phyloP scores from a whole-genome alignment of 2,888 invertebrate species.

The Cactoblastis cactorum region DNA sequence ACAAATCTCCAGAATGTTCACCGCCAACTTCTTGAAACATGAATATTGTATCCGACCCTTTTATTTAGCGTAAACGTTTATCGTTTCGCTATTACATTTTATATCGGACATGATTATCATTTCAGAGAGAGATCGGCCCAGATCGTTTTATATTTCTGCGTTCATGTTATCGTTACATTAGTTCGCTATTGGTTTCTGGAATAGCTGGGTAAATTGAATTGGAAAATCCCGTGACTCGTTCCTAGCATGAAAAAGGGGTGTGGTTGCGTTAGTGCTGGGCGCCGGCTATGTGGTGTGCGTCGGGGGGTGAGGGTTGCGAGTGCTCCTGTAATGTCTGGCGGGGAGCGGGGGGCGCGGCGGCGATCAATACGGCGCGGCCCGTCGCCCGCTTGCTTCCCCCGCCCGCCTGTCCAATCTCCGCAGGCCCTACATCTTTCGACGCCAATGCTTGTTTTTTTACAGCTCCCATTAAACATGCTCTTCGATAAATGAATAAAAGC shows the following conservation, averaged over 20 bases:
- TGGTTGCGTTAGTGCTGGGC: slow-evolving; percentile 63
- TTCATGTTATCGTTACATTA: slow-evolving; percentile 27
- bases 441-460: slow-evolving; percentile 75
- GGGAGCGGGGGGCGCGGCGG: slow-evolving; percentile 34
- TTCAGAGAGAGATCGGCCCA: background rate
- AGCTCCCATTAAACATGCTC: slow-evolving; percentile 70
- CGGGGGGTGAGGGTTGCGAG: slow-evolving; percentile 53
- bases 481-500: slow-evolving; percentile 72
- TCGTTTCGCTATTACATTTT: slow-evolving; percentile 1
- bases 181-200: slow-evolving; percentile 35
- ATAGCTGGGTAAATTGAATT: slow-evolving; percentile 66
- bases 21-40: slow-evolving; percentile 33
- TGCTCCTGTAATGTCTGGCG: slow-evolving; percentile 66
- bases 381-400: slow-evolving; percentile 44
- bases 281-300: slow-evolving; percentile 47
- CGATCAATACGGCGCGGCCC: slow-evolving; percentile 65
- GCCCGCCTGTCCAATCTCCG: slow-evolving; percentile 66
- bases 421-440: slow-evolving; percentile 76
- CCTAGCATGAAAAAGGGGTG: slow-evolving; percentile 70
- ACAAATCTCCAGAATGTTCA: slow-evolving; percentile 36
- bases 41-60: slow-evolving; percentile 14
- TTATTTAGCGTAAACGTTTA: slow-evolving; percentile 10
- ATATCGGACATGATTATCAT: slow-evolving; percentile 7
- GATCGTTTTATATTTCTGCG: slow-evolving; percentile 13
- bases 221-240: slow-evolving; percentile 76